Evolutionary conservation across 2,797 vertebrate genomes (phyloP).

Genomic region (Acanthis flammea): DNA sequence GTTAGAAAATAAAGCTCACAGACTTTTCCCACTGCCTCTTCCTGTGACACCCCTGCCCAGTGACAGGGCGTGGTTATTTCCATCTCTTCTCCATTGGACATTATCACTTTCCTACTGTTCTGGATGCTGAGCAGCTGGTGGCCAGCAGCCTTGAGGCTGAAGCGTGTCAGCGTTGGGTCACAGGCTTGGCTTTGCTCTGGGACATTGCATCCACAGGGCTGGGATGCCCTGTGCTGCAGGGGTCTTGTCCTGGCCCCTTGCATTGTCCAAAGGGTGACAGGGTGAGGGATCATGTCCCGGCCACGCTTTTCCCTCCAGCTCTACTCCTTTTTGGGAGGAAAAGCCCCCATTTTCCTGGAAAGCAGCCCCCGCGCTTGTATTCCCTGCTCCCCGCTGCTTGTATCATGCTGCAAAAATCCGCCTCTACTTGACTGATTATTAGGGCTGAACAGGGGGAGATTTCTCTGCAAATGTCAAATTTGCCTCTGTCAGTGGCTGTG

Average conservation of each 20-base stretch:
- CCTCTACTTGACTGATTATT: conserved; percentile 15
- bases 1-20: neutral
- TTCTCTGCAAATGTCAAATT: conserved; percentile 49
- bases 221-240: neutral
- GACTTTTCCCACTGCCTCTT: conserved; percentile 8
- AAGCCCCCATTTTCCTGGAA: conserved; percentile 18
- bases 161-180: neutral
- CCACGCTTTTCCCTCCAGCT: neutral
- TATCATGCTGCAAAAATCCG: conserved; percentile 53
- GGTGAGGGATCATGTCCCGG: neutral
- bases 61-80: neutral
- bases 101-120: conserved; percentile 7
- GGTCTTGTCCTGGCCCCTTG: neutral
- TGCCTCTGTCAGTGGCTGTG: neutral
- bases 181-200: neutral
- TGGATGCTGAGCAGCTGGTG: neutral
- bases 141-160: neutral
- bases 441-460: conserved; percentile 21
- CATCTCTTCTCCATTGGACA: neutral
- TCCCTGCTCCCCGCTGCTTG: neutral
- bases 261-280: neutral
- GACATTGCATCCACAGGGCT: neutral
- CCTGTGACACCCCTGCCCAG: neutral
- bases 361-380: neutral
- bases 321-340: neutral